phyloP scores from a whole-genome alignment of 2,888 invertebrate species.

The Trissolcus brochymenae region DNA sequence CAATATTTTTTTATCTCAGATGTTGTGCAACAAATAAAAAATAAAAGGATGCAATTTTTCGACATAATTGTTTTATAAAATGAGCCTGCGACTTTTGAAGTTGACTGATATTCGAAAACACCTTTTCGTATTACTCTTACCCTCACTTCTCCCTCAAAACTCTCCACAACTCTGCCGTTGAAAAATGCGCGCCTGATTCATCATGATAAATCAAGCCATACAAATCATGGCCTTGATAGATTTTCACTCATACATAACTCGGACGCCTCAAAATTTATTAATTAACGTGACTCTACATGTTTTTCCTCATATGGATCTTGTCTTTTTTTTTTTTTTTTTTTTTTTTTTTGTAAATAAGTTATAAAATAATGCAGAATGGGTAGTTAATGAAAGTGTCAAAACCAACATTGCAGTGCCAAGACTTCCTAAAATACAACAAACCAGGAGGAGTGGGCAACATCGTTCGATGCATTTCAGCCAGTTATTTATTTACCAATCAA shows the following conservation, averaged over 20 bases:
- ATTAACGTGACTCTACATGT: constrained; percentile 44
- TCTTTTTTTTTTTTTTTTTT: too few relatives aligned
- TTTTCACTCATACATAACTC: constrained; percentile 30
- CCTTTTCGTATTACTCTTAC: constrained; percentile 49
- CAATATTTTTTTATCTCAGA: too few relatives aligned
- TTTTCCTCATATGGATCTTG: constrained; percentile 24
- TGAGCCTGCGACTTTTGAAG: constrained; percentile 38
- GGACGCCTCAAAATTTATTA: constrained; percentile 31
- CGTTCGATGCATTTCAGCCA: constrained; percentile 23
- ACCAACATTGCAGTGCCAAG: constrained; percentile 54
- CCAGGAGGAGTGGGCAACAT: constrained; percentile 50
- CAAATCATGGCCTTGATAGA: constrained; percentile 43
- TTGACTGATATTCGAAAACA: constrained; percentile 55
- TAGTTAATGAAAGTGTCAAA: constrained; percentile 56
- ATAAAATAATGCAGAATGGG: constrained; percentile 41
- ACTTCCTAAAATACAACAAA: constrained; percentile 57
- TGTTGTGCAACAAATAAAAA: constrained; percentile 7
- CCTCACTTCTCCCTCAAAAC: constrained; percentile 45
- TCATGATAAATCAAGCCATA: constrained; percentile 48
- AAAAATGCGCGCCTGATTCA: constrained; percentile 46
- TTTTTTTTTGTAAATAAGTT: constrained; percentile 38
- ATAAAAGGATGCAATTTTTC: background rate
- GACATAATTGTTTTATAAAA: constrained; percentile 33
- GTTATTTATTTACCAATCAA: constrained; percentile 6
- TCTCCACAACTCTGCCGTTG: constrained; percentile 47